phyloP scores from a whole-genome alignment of 2,113 vertebrate species.

The Rallus limicola region DNA sequence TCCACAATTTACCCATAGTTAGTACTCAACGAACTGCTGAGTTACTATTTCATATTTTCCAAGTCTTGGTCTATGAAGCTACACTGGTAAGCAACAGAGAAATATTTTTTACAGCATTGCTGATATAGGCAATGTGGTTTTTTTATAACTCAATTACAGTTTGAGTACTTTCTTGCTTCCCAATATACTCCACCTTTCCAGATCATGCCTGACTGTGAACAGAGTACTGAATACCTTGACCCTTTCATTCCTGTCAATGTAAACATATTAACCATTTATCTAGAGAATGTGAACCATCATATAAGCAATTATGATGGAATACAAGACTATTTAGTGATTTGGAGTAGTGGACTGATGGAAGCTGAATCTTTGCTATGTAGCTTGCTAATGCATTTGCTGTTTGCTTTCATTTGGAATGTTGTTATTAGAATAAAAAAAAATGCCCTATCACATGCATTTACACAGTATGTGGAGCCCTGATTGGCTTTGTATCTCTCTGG shows the following conservation, averaged over 20 bases:
- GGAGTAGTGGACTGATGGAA: neutral
- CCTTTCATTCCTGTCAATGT: neutral
- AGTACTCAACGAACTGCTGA: neutral
- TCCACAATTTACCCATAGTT: neutral
- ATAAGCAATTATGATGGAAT: neutral
- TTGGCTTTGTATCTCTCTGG: fast-evolving
- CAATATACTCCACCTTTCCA: neutral
- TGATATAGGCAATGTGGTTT: neutral
- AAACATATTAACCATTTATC: neutral
- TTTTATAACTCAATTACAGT: neutral
- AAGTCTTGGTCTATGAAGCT: neutral
- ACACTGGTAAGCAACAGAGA: neutral
- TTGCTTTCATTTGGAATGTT: neutral
- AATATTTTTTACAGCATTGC: neutral
- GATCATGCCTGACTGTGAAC: neutral
- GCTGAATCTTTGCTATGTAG: neutral
- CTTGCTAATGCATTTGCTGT: neutral
- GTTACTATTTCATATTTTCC: neutral
- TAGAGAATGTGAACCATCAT: neutral
- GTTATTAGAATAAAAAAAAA: neutral
- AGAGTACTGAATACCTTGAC: neutral
- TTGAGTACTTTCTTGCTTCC: neutral
- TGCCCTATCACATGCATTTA: neutral
- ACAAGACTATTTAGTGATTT: neutral
- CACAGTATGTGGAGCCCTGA: neutral